Conservation (phyloP, 1,140 invertebrate genomes). For the Zaprionus africanus region DNA sequence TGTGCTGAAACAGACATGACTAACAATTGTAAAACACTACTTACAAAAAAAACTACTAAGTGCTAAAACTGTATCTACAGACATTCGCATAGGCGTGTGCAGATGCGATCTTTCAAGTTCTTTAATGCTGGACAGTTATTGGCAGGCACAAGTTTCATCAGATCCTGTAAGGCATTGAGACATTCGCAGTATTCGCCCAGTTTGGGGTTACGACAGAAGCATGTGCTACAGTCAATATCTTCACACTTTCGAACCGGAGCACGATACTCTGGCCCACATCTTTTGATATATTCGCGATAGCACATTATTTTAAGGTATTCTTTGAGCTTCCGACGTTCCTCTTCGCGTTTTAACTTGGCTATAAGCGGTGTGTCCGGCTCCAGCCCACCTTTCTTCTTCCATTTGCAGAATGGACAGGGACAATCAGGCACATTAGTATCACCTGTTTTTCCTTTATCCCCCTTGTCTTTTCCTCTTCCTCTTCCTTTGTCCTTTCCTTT, state of each 20-base stretch:
- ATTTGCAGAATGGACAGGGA: slow-evolving; percentile 57
- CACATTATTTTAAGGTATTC: slow-evolving; percentile 54
- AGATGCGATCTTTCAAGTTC: slow-evolving; percentile 17
- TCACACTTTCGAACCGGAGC: slow-evolving; percentile 36
- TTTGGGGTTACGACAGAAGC: slow-evolving; percentile 35
- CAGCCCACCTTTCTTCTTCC: slow-evolving; percentile 1
- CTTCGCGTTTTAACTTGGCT: slow-evolving; percentile 35
- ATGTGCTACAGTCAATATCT: slow-evolving; percentile 15
- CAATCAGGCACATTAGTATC: slow-evolving; percentile 13
- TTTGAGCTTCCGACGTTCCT: slow-evolving; percentile 22
- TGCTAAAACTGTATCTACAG: neutral
- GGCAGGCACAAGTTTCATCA: slow-evolving; percentile 34
- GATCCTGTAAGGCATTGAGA: slow-evolving; percentile 45
- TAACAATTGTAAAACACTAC: neutral
- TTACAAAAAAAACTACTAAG: neutral
- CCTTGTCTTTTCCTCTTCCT: too few species aligned
- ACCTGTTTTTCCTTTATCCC: neutral
- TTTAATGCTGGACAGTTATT: neutral
- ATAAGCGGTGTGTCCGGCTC: slow-evolving; percentile 55
- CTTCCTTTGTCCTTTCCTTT: too few species aligned
- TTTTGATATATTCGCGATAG: slow-evolving; percentile 38
- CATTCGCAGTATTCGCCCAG: slow-evolving; percentile 41
- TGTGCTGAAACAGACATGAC: neutral
- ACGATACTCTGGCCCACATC: neutral
- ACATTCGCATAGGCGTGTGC: slow-evolving; percentile 11